These are phyloP conservation scores for silkworm (Bombyx mori) DNA, from an alignment of 1,140 invertebrate species.

Conservation along the genomic window ASM3026992v2 NC_085110.1:6082001-6082500, in stretches of 20 bases:
- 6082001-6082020: too few species aligned
- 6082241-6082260: constrained; percentile 9
- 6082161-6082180: constrained; percentile 43
- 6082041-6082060: too few species aligned
- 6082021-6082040: too few species aligned
- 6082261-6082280: constrained; percentile 15
- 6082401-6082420: too few species aligned
- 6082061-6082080: too few species aligned
- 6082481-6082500: too few species aligned
- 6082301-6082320: constrained; percentile 11
- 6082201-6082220: constrained; percentile 18
- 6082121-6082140: constrained; percentile 23
- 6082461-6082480: too few species aligned
- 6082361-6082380: too few species aligned
- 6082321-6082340: constrained; percentile 12
- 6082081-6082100: too few species aligned
- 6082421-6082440: too few species aligned
- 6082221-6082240: not conserved
- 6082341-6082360: constrained; percentile 4
- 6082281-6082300: constrained; percentile 15
- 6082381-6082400: too few species aligned
- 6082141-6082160: constrained; percentile 41
- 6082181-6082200: constrained; percentile 29
- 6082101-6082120: constrained; percentile 17
- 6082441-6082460: too few species aligned